phyloP scores from a whole-genome alignment of 2,113 vertebrate species.

The Melanerpes aurifrons region DNA sequence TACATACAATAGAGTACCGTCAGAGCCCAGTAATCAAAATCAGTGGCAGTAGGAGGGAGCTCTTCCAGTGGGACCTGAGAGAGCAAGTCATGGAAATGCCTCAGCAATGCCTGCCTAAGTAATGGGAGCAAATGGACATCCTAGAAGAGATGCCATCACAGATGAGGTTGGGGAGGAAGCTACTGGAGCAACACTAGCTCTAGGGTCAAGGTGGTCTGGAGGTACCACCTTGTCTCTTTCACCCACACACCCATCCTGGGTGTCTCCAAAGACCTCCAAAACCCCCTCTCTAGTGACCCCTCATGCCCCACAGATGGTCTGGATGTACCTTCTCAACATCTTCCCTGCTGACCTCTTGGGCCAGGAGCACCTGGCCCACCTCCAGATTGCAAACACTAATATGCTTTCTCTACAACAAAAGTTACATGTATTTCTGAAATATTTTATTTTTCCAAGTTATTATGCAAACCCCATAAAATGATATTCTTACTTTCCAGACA shows the following conservation, averaged over 20 bases:
- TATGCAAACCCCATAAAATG: not conserved
- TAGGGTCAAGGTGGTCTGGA: too few relatives aligned
- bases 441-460: not conserved
- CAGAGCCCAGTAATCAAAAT: not conserved
- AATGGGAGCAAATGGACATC: not conserved
- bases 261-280: too few relatives aligned
- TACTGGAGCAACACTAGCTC: not conserved
- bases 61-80: not conserved
- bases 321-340: too few relatives aligned
- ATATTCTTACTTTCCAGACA: not conserved
- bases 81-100: not conserved
- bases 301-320: too few relatives aligned
- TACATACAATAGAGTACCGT: not conserved
- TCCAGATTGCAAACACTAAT: not conserved
- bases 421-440: not conserved
- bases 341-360: too few relatives aligned
- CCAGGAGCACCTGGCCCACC: too few relatives aligned
- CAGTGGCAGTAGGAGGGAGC: not conserved
- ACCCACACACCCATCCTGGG: too few relatives aligned
- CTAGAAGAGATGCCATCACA: not conserved
- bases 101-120: not conserved
- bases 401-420: not conserved
- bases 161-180: not conserved
- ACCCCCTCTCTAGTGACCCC: too few relatives aligned
- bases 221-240: too few relatives aligned